Conservation (phyloP, 2,888 invertebrate genomes). For the Chesias legatella region DNA sequence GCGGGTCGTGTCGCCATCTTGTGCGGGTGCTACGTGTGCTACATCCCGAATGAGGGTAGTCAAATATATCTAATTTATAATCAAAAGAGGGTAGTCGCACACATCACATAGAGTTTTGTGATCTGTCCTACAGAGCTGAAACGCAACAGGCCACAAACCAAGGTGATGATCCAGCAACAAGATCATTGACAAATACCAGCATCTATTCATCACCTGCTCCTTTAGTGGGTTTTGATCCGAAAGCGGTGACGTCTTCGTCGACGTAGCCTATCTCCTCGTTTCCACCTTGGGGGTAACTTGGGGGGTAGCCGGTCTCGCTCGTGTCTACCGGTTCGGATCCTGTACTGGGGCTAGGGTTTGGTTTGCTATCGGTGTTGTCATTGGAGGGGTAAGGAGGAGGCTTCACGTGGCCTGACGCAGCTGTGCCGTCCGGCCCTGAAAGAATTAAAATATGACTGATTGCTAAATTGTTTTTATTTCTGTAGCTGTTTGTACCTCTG, state of each 20-base stretch:
- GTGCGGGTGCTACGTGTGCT: conserved; percentile 31
- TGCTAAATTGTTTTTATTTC: conserved; percentile 1
- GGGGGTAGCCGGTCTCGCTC: conserved; percentile 20
- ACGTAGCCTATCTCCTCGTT: conserved; percentile 47
- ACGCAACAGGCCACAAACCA: conserved; percentile 19
- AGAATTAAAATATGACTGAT: no score
- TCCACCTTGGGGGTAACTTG: conserved; percentile 23
- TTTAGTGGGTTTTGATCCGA: conserved; percentile 61
- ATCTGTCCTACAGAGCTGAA: conserved; percentile 12
- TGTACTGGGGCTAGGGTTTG: conserved; percentile 33
- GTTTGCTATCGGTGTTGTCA: conserved; percentile 42
- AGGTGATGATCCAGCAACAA: conserved; percentile 38
- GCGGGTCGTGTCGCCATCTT: conserved; percentile 67
- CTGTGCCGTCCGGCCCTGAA: conserved; percentile 75
- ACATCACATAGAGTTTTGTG: conserved; percentile 15
- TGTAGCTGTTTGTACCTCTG: no score
- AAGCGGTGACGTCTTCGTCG: conserved; percentile 56
- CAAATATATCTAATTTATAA: neutral
- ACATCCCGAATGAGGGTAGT: neutral
- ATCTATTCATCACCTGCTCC: conserved; percentile 76
- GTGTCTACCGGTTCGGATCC: conserved; percentile 29
- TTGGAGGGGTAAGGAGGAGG: conserved; percentile 67
- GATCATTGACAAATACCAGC: conserved; percentile 66
- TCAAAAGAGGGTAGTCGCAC: conserved; percentile 13
- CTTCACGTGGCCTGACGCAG: conserved; percentile 80